Percentiles rank a stretch among this genome's conserved stretches.
Conservation (phyloP, 2,888 invertebrate genomes). For the Rhagonycha fulva region DNA sequence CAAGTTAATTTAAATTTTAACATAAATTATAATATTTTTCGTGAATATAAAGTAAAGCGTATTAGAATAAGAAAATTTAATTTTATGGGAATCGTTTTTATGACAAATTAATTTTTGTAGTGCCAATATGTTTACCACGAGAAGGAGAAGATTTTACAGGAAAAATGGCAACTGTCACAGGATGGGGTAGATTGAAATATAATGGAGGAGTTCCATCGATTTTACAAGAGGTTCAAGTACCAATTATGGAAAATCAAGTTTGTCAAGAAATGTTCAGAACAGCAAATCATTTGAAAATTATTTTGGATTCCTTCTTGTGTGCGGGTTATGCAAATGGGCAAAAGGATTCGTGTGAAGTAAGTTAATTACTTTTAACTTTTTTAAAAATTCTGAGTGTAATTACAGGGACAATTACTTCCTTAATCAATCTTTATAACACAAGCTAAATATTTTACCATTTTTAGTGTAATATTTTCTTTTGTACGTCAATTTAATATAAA, state of each 20-base stretch:
- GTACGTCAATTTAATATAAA: neutral
- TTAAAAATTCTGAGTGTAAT: neutral
- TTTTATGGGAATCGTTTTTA: neutral
- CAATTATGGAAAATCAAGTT: conserved; percentile 87
- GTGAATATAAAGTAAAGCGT: too few relatives aligned
- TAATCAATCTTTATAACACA: neutral
- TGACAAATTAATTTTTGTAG: conserved; percentile 54
- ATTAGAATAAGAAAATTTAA: neutral
- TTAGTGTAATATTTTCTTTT: neutral
- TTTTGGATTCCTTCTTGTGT: conserved; percentile 85
- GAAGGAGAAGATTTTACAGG: conserved; percentile 82
- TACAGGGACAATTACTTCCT: neutral
- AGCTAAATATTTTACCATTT: neutral
- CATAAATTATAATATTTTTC: too few relatives aligned
- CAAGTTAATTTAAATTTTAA: too few relatives aligned
- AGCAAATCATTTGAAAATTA: conserved; percentile 86
- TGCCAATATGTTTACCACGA: conserved; percentile 89
- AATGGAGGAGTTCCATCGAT: conserved; percentile 89
- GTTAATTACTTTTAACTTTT: conserved; percentile 32
- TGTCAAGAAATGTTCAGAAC: conserved; percentile 95
- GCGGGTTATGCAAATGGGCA: conserved; percentile 92
- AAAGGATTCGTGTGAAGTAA: conserved; percentile 91
- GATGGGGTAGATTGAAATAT: conserved; percentile 91
- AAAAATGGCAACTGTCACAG: conserved; percentile 86
- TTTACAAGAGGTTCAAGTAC: conserved; percentile 89